These are phyloP conservation scores for Lophochroa leadbeateri DNA, from an alignment of 2,113 vertebrate species.

Conservation along the genomic window DNA sequence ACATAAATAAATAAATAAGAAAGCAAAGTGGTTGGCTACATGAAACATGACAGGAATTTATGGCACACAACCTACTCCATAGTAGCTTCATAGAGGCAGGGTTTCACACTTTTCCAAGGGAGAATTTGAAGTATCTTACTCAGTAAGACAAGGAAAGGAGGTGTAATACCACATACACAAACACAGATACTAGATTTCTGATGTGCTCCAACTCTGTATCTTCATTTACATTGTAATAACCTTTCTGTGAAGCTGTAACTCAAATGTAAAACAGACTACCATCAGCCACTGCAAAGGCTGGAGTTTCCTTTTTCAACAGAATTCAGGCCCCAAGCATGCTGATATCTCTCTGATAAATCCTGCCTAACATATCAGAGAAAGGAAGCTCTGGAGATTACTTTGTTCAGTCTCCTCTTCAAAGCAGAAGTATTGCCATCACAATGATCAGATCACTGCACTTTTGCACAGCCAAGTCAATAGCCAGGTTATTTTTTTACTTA, in stretches of 20 bases:
- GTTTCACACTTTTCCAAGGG: neutral
- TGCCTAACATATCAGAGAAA: neutral
- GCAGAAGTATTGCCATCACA: neutral
- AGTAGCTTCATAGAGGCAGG: neutral
- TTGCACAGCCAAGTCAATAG: neutral
- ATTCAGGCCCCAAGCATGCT: neutral
- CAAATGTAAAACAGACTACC: neutral
- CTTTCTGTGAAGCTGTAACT: neutral
- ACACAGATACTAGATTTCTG: neutral
- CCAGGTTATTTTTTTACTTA: neutral
- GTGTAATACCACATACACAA: neutral
- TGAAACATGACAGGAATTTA: neutral
- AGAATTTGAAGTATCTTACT: neutral
- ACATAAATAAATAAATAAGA: neutral
- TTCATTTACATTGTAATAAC: rapidly evolving
- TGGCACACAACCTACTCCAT: neutral
- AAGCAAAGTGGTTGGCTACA: neutral
- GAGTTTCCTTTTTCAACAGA: neutral
- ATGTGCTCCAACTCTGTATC: neutral
- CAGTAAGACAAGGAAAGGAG: neutral
- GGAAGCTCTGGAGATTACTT: neutral
- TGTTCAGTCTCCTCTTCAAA: neutral
- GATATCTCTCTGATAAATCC: neutral
- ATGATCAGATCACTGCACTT: neutral
- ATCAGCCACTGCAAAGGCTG: neutral